A percentile compares a stretch with the other conserved stretches of the same genome.
These are phyloP conservation scores for Megalops cyprinoides DNA, from an alignment of 2,797 vertebrate genomes.

Conservation along the genomic window DNA sequence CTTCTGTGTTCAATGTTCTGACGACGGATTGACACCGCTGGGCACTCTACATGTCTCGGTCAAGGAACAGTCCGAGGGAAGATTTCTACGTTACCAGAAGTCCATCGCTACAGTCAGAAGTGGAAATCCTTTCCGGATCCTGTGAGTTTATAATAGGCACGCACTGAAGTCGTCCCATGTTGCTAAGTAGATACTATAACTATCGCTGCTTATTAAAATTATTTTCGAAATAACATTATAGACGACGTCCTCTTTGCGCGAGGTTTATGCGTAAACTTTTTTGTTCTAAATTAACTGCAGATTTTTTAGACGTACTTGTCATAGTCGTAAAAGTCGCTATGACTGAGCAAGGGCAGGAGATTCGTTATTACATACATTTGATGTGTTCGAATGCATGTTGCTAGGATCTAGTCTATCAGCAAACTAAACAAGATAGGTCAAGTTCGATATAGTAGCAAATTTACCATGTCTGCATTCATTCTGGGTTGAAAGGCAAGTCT, in stretches of 20 bases:
- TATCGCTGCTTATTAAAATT: conserved; percentile 8
- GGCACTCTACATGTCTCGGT: conserved; percentile 25
- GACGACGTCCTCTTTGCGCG: background rate
- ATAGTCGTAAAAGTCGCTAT: background rate
- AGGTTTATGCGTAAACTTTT: background rate
- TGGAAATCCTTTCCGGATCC: conserved; percentile 64
- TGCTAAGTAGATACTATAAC: conserved; percentile 7
- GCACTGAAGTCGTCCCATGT: conserved; percentile 28
- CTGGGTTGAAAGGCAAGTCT: conserved; percentile 6
- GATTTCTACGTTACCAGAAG: conserved; percentile 25
- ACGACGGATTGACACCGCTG: conserved; percentile 39
- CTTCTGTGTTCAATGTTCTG: conserved; percentile 37
- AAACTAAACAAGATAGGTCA: conserved; percentile 7
- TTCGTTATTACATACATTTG: background rate
- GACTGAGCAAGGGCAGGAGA: background rate
- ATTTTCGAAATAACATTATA: conserved; percentile 18
- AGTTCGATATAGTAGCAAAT: conserved; percentile 8
- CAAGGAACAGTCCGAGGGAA: conserved; percentile 25
- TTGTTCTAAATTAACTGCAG: background rate
- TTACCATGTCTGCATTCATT: background rate
- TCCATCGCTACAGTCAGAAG: conserved; percentile 43
- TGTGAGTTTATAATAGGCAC: conserved; percentile 64
- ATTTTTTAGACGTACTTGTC: background rate
- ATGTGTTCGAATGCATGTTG: background rate
- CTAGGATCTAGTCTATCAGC: background rate